Conservation (phyloP, 2,888 invertebrate genomes). For the Ctena decussata region DNA sequence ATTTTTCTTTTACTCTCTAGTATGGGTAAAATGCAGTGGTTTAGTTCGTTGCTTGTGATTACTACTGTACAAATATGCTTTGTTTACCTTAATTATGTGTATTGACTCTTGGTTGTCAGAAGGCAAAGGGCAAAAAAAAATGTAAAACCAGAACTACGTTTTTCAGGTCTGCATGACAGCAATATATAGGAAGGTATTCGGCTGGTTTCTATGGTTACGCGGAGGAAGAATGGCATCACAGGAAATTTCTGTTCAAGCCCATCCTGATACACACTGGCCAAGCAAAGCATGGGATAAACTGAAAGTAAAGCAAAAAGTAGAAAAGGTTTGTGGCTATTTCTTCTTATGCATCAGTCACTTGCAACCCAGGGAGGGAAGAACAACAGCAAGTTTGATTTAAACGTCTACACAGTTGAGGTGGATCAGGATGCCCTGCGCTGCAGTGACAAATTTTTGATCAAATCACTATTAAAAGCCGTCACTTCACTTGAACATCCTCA, state of each 20-base stretch:
- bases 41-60: background rate
- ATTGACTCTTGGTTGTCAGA: background rate
- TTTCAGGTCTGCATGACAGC: background rate
- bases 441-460: too few species aligned
- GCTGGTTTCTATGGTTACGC: background rate
- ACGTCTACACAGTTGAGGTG: too few species aligned
- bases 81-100: background rate
- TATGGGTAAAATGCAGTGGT: too few species aligned
- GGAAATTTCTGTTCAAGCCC: conserved; percentile 26
- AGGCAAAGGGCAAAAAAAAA: background rate
- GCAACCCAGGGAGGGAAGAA: too few species aligned
- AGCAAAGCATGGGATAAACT: conserved; percentile 64
- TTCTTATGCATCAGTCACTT: too few species aligned
- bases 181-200: background rate
- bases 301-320: conserved; percentile 64
- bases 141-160: background rate
- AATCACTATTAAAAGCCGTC: too few species aligned
- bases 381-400: too few species aligned
- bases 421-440: too few species aligned
- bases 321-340: conserved; percentile 52
- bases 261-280: conserved; percentile 59
- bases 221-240: background rate
- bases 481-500: too few species aligned
- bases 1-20: too few species aligned
- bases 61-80: background rate